Evolutionary conservation across 1,140 invertebrate genomes (phyloP), one percentile per base, ranked within the genome.

Genomic region (Pseudomyrmex flavicornis): DNA sequence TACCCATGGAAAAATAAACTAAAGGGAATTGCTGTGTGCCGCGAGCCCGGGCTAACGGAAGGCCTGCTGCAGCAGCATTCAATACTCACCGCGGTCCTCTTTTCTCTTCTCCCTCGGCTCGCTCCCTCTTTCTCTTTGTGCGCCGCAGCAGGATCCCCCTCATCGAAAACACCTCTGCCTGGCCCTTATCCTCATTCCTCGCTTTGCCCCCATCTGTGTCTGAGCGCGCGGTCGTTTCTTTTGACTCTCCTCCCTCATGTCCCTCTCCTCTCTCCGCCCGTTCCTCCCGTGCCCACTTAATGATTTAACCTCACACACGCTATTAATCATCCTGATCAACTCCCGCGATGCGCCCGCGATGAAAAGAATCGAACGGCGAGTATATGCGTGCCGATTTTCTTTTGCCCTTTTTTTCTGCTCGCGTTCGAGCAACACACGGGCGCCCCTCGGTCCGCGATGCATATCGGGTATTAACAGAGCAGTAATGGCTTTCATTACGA

Each of bases 1-100:
- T 90, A 90, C 85, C 85, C 88, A 90, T 91, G 88, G 90, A 90
- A 89, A 90, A 91, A 90, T 91, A 90, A 90, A 91, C 89, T 87
- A 90, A 86, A 91, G 88, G 83, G 89, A 90, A 77, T 76, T 83
- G 75, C 65, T 79, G 35, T 48, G 85, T 82, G 75, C 68, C 75
- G 76, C 74, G 68, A 10, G 59, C 22, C 70, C 79, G 74, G 77
- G 72, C 83, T 76, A 61, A 61, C 87, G 79, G 83, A 77, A 85
- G 77, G 69, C 82, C 88, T 66, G 65, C 56, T 77, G 69, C 79
- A 72, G 82, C 87, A 59, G 12, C 59, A 85, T 85, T 86, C 89
- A 88, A 89, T 90, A 80, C 79, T 54, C 73, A 61, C 72, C 63
- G 62, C 63, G 46, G 20, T 63, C 54, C 26, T 20, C 35, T 48